These are phyloP conservation scores for Philhelius pedissequus DNA, from an alignment of 2,888 invertebrate genomes.

Conservation along the genomic window DNA sequence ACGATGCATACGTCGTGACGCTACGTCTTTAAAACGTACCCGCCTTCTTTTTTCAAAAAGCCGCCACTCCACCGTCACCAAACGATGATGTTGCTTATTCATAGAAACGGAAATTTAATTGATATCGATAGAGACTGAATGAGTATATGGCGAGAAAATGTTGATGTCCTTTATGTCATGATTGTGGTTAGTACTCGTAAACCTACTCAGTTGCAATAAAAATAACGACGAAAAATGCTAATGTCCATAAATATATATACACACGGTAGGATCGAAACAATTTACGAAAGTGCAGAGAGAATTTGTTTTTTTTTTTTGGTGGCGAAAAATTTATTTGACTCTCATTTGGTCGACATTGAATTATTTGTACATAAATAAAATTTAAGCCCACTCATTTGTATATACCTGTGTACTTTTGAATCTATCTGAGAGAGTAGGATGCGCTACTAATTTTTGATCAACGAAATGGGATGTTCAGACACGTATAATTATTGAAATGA, in stretches of 20 bases:
- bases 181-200: not conserved
- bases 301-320: not conserved
- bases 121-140: not conserved
- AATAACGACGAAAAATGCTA: not conserved
- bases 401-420: not conserved
- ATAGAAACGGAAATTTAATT: constrained; percentile 1
- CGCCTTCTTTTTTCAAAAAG: not conserved
- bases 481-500: not conserved
- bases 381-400: constrained; percentile 3
- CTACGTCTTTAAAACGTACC: not conserved
- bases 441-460: not conserved
- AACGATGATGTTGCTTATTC: not conserved
- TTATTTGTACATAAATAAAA: constrained; percentile 11
- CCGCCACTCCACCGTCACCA: not conserved
- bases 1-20: too few relatives aligned
- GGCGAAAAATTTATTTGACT: not conserved
- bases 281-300: not conserved
- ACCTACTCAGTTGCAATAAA: not conserved
- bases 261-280: not conserved
- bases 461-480: not conserved
- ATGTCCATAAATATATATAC: not conserved
- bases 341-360: constrained; percentile 1
- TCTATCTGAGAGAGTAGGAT: not conserved
- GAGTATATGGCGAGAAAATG: constrained; percentile 1
- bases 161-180: constrained; percentile 13